Evolutionary conservation across 2,797 vertebrate species (phyloP).

Genomic region (Rhincodon typus): DNA sequence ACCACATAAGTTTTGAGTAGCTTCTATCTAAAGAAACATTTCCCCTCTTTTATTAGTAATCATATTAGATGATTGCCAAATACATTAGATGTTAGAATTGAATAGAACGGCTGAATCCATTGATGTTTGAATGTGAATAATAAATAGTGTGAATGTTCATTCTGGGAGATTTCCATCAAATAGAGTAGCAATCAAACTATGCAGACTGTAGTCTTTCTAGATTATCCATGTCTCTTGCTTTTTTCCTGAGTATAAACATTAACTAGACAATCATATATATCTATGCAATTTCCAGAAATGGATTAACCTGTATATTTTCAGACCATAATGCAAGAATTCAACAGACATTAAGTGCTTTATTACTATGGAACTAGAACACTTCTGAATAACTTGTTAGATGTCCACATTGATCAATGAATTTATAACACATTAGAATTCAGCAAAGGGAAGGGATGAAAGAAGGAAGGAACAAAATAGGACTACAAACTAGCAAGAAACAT

Average conservation of each 20-base stretch:
- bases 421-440: too few relatives aligned
- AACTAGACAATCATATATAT: background rate
- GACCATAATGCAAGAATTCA: background rate
- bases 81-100: background rate
- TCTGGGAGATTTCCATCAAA: background rate
- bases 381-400: background rate
- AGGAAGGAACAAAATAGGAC: too few relatives aligned
- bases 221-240: background rate
- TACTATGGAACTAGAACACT: background rate
- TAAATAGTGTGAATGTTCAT: background rate
- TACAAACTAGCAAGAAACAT: too few relatives aligned
- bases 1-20: background rate
- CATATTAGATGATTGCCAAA: background rate
- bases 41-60: background rate
- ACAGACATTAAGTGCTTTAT: background rate
- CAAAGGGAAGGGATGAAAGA: too few relatives aligned
- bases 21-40: background rate
- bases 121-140: background rate
- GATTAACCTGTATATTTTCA: background rate
- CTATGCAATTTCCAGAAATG: background rate
- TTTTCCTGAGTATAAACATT: background rate
- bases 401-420: too few relatives aligned
- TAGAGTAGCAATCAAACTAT: background rate
- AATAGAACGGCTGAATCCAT: background rate
- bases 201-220: background rate